Evolutionary conservation across 2,888 invertebrate species (phyloP), one percentile per base, ranked within the genome.

Genomic region (Ditula angustiorana): DNA sequence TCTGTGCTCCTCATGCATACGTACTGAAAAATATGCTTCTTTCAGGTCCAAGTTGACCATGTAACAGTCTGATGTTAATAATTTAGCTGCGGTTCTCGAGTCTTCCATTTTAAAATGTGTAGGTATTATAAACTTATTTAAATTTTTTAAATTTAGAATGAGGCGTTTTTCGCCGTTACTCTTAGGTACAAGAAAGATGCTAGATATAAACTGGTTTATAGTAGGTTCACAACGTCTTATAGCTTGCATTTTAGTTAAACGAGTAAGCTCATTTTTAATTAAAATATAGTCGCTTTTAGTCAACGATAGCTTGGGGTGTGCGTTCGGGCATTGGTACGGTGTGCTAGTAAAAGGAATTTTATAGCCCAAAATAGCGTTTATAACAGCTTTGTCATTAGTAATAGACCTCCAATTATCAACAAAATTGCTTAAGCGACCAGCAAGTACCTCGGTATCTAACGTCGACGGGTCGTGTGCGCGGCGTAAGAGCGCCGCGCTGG

Each of bases 71-170:
- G 1, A 23, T 4, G 57, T 23, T 13, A 47, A n/a, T 11, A 58
- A 1, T 23, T 13, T 33, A 2, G 24, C 24, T n/a, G 57, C 65
- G 0, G 60, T 60, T 24, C 60, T 60, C 1, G 37, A 19, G 21
- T 66, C 66, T 16, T 66, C 61, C 56, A 61, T 60, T 61, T 65
- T 65, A 56, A 65, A 65, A 41, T 50, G 65, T 1, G 46, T 11
- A 0, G 37, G 0, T 0, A n/a, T 5, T 21, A 65, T 26, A 56
- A 13, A 56, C 10, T 41, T 28, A 26, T 67, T 67, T 23, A 61
- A 30, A 2, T 62, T 56, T 26, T 67, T 67, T 11, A 69, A 28
- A 46, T 69, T 67, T 44, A 67, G 57, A 49, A 67, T 67, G 41
- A 69, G 67, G 7, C 67, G 19, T 33, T 37, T 44, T 11, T n/a